A percentile compares a stretch with the other conserved stretches of the same genome.
Evolutionary conservation across 2,888 invertebrate genomes (phyloP).

Genomic region (Anagyrus pseudococci): DNA sequence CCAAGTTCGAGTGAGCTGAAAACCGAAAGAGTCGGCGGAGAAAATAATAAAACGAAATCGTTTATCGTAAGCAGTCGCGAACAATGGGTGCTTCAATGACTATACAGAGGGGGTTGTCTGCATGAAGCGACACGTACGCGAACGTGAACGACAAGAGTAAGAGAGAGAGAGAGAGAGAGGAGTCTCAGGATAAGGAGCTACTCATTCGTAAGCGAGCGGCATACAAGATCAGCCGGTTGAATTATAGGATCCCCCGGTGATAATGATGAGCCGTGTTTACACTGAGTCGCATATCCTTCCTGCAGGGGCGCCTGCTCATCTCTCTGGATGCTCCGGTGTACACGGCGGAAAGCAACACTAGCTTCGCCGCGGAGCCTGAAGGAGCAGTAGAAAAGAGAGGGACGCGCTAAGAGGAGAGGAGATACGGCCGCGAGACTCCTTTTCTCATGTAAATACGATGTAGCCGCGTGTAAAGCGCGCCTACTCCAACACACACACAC

Average conservation of each 20-base stretch:
- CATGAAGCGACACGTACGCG: background rate
- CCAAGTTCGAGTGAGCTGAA: too few species aligned
- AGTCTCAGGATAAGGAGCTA: conserved; percentile 11
- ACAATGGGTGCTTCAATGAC: conserved; percentile 16
- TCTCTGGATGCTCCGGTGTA: conserved; percentile 13
- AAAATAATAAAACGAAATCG: too few species aligned
- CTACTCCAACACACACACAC: conserved; percentile 31
- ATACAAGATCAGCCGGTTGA: conserved; percentile 40
- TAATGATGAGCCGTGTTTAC: conserved; percentile 61
- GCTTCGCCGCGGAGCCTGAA: background rate
- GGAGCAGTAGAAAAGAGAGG: background rate
- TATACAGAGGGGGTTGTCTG: background rate
- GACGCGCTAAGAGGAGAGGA: background rate
- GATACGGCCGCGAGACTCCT: conserved; percentile 49
- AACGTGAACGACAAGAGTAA: background rate
- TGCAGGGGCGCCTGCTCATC: conserved; percentile 41
- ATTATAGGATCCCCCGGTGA: conserved; percentile 53
- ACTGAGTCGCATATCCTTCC: conserved; percentile 47
- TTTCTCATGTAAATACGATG: conserved; percentile 62
- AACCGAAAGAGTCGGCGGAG: too few species aligned
- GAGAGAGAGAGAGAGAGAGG: conserved; percentile 18
- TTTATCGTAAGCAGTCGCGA: background rate
- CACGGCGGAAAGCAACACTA: background rate
- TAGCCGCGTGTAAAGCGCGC: conserved; percentile 58
- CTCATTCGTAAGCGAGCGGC: background rate